phyloP scores from a whole-genome alignment of 2,797 vertebrate species.

The Tamandua tetradactyla region DNA sequence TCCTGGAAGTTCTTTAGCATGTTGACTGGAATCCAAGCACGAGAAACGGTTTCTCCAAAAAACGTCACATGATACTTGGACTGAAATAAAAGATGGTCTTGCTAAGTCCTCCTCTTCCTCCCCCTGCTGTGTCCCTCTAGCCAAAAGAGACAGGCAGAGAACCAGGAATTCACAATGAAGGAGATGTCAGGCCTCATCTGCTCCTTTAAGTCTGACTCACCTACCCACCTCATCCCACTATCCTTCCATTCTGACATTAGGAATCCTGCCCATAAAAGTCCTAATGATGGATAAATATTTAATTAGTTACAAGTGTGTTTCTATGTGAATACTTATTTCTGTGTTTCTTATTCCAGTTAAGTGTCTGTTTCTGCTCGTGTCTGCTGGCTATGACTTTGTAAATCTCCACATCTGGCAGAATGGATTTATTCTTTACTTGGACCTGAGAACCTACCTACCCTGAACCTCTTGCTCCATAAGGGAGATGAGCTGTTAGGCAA shows the following conservation, averaged over 20 bases:
- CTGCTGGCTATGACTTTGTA: conserved; percentile 30
- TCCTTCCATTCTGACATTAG: conserved; percentile 32
- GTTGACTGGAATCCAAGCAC: conserved; percentile 83
- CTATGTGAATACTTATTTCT: conserved; percentile 20
- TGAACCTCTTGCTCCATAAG: neutral
- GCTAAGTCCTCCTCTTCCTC: conserved; percentile 5
- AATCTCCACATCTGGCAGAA: conserved; percentile 20
- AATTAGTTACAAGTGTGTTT: conserved; percentile 33
- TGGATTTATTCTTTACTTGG: conserved; percentile 2
- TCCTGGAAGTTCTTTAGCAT: conserved; percentile 82
- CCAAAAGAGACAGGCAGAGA: neutral
- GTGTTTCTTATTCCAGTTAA: conserved; percentile 31
- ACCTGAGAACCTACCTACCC: neutral
- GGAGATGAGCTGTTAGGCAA: neutral
- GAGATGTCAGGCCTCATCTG: neutral
- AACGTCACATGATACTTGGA: conserved; percentile 87
- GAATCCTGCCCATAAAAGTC: conserved; percentile 22
- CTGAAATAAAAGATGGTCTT: conserved; percentile 76
- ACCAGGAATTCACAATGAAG: neutral
- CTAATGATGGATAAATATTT: conserved; percentile 24
- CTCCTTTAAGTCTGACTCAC: neutral
- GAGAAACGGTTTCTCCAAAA: conserved; percentile 83
- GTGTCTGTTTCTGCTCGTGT: conserved; percentile 28
- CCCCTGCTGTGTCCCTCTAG: conserved; percentile 20
- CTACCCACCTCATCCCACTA: neutral